A percentile compares a stretch with the other conserved stretches of the same genome.
Evolutionary conservation across 2,797 vertebrate genomes (phyloP).

Genomic region (Micromesistius poutassou): DNA sequence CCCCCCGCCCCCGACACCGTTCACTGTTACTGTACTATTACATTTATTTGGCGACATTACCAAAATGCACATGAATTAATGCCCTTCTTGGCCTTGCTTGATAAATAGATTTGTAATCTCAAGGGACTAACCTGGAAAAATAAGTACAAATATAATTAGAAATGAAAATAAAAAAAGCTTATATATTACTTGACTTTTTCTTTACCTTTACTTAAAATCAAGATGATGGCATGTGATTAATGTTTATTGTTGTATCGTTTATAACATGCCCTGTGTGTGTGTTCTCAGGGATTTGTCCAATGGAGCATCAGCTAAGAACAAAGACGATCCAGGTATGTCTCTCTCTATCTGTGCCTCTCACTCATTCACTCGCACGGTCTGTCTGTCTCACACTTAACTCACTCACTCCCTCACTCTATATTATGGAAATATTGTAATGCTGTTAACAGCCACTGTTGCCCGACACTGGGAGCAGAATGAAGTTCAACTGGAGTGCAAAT

Average conservation of each 20-base stretch:
- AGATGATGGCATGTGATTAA: neutral
- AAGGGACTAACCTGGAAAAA: neutral
- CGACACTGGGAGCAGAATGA: no score
- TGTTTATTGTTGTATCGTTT: neutral
- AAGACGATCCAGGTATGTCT: constrained; percentile 41
- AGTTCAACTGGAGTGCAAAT: neutral
- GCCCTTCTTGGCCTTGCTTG: neutral
- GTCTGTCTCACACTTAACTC: no score
- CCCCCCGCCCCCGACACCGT: neutral
- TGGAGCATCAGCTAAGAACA: constrained; percentile 7
- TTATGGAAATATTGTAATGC: no score
- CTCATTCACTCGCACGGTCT: neutral
- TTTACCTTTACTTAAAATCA: neutral
- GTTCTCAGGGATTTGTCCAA: constrained; percentile 57
- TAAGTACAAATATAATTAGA: neutral
- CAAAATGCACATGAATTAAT: neutral
- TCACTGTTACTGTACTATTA: neutral
- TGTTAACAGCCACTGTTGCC: no score
- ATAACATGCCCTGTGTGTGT: neutral
- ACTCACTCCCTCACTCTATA: no score
- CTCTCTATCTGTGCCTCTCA: neutral
- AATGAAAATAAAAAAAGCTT: neutral
- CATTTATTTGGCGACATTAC: neutral
- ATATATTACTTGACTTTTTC: no score
- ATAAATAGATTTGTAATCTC: neutral